Base-by-base conservation (phyloP, 1,140 invertebrate genomes). In the Papilio machaon region DNA sequence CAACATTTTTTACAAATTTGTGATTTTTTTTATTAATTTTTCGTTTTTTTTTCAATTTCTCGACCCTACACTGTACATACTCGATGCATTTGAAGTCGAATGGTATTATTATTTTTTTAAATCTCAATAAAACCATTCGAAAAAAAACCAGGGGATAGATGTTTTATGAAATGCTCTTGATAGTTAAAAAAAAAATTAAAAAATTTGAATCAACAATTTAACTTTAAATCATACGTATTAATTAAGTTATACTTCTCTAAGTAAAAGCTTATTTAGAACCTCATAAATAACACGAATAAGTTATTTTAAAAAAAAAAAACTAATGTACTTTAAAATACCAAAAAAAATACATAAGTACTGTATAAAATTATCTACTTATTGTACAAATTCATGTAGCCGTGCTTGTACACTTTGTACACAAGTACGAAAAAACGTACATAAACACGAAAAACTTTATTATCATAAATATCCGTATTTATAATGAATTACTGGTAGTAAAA, bases 21-120 rank as follows among this genome's bases (percentile, higher is more conserved):
- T 85, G 83, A 84, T 87, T 83, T 82, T 83, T 84, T 81, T 43
- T 7, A 43, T 6, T 6, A 3, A 3, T 43, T 43, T 43, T 43
- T 81, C 79, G 83, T 30, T 76, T 87, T 86, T 82, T 85, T 86
- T 85, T 85, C 85, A 86, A 82, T 84, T 84, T 84, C 81, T 82
- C 81, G 84, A 79, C 58, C 83, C 89, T 91, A 91, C 89, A 93
- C 93, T 94, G 93, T 94, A 94, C 93, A 94, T 60, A 90, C 93
- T 94, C 93, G 93, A 93, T 94, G 87, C 85, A 82, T 85, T 83
- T 76, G 49, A 38, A 3, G 47, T 82, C n/a, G 80, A 83, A 79
- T 83, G 84, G 76, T 81, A 85, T 86, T 84, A 81, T 82, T n/a
- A n/a, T 87, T 80, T 76, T 80, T 78, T 64, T 70, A 2, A 35